These are phyloP conservation scores for Kradibia gibbosae DNA, from an alignment of 1,140 invertebrate species.

Conservation along the genomic window DNA sequence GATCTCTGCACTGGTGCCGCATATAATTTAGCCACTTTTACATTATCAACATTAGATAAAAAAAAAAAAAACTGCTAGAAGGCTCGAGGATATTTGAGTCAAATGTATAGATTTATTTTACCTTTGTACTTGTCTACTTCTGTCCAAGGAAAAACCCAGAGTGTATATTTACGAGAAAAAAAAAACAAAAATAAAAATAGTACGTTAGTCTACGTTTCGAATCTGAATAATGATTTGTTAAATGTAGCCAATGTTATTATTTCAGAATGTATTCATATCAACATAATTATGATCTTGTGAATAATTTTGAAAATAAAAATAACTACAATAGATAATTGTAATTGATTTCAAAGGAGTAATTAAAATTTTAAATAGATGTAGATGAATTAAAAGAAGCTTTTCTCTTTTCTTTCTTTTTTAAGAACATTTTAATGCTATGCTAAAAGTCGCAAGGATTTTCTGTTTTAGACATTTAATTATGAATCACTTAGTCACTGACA, in stretches of 20 bases:
- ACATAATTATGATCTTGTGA: slow-evolving; percentile 52
- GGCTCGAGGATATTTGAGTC: slow-evolving; percentile 54
- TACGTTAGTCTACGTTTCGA: slow-evolving; percentile 50
- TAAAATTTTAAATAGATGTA: background rate
- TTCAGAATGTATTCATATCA: slow-evolving; percentile 54
- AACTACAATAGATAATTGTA: slow-evolving; percentile 49
- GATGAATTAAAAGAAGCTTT: slow-evolving; percentile 31
- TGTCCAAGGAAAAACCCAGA: slow-evolving; percentile 55
- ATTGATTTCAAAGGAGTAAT: slow-evolving; percentile 36
- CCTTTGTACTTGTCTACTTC: slow-evolving; percentile 60
- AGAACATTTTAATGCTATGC: slow-evolving; percentile 50
- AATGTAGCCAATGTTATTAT: slow-evolving; percentile 53
- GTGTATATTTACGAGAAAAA: slow-evolving; percentile 51
- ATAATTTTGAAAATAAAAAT: slow-evolving; percentile 54
- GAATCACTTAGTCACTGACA: slow-evolving; percentile 48
- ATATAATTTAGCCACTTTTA: slow-evolving; percentile 60
- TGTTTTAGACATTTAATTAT: slow-evolving; percentile 48
- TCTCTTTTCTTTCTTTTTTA: slow-evolving; percentile 38
- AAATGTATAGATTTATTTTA: slow-evolving; percentile 61
- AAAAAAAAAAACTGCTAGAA: slow-evolving; percentile 50
- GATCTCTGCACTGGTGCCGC: slow-evolving; percentile 55
- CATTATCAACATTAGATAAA: slow-evolving; percentile 57
- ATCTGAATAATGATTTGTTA: slow-evolving; percentile 51
- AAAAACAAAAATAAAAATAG: slow-evolving; percentile 34
- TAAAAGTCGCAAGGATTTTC: slow-evolving; percentile 46